Percentiles rank a stretch among this genome's conserved stretches.
These are phyloP conservation scores for Lacanobia wlatinum DNA, from an alignment of 2,888 invertebrate genomes.

Conservation along the genomic window DNA sequence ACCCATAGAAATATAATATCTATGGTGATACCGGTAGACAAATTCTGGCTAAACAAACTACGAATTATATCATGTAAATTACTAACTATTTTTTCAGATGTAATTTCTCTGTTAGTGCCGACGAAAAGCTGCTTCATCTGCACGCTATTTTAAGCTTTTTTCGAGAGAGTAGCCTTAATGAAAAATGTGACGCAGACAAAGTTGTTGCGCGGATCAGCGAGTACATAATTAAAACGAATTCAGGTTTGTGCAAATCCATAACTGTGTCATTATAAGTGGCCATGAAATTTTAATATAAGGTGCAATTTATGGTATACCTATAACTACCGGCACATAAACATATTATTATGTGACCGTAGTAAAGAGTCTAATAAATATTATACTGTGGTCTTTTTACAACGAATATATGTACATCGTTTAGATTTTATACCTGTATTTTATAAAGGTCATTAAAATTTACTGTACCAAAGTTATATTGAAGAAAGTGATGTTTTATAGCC, in stretches of 20 bases:
- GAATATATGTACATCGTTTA: conserved; percentile 39
- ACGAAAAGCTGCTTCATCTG: no score
- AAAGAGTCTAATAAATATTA: conserved; percentile 48
- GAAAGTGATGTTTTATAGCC: conserved; percentile 59
- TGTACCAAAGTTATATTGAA: conserved; percentile 40
- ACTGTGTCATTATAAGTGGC: not conserved
- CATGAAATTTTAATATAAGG: not conserved
- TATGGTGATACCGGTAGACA: no score
- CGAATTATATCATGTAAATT: no score
- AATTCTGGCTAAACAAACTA: no score
- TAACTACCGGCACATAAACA: conserved; percentile 25
- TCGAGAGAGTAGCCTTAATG: no score
- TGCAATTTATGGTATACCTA: conserved; percentile 7
- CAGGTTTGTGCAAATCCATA: not conserved
- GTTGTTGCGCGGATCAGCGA: no score
- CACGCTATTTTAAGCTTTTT: no score
- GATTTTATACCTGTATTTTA: conserved; percentile 58
- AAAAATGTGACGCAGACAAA: no score
- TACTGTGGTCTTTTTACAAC: conserved; percentile 39
- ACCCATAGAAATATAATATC: no score
- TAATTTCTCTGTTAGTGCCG: no score
- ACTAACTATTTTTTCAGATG: no score
- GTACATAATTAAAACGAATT: no score
- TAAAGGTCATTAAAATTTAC: conserved; percentile 58
- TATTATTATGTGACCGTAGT: conserved; percentile 23